These are phyloP conservation scores for Platysternon megacephalum DNA, from an alignment of 2,113 vertebrate genomes.

Conservation along the genomic window DNA sequence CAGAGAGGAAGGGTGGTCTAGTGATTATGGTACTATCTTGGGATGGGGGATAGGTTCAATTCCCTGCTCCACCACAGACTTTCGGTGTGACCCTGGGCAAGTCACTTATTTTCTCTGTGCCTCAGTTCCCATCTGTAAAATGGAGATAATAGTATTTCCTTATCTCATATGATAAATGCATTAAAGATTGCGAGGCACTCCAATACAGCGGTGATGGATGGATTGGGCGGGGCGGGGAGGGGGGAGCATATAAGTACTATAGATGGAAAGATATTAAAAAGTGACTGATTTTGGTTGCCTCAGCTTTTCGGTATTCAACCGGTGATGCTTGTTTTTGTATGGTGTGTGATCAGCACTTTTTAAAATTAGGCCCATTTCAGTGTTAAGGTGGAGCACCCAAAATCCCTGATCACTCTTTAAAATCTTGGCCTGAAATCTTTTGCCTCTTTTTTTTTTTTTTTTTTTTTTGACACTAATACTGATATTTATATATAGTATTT, in stretches of 20 bases:
- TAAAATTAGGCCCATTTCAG: neutral
- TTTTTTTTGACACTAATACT: neutral
- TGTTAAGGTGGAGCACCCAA: neutral
- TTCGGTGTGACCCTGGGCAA: neutral
- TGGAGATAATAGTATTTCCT: neutral
- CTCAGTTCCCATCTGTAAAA: neutral
- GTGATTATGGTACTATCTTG: neutral
- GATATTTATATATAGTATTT: fast-evolving
- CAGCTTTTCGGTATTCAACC: neutral
- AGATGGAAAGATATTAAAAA: neutral
- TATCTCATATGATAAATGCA: neutral
- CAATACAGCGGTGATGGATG: neutral
- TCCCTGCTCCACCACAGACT: neutral
- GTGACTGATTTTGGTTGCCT: neutral
- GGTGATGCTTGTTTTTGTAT: neutral
- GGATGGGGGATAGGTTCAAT: neutral
- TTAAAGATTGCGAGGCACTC: neutral
- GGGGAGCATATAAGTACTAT: neutral
- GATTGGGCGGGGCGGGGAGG: neutral
- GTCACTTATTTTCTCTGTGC: neutral
- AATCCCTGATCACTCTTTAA: neutral
- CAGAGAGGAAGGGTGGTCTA: neutral
- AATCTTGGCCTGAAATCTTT: neutral
- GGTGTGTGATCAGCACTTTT: neutral
- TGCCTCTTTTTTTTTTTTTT: neutral